phyloP scores from a whole-genome alignment of 2,113 vertebrate genomes.

The Suricata suricatta region DNA sequence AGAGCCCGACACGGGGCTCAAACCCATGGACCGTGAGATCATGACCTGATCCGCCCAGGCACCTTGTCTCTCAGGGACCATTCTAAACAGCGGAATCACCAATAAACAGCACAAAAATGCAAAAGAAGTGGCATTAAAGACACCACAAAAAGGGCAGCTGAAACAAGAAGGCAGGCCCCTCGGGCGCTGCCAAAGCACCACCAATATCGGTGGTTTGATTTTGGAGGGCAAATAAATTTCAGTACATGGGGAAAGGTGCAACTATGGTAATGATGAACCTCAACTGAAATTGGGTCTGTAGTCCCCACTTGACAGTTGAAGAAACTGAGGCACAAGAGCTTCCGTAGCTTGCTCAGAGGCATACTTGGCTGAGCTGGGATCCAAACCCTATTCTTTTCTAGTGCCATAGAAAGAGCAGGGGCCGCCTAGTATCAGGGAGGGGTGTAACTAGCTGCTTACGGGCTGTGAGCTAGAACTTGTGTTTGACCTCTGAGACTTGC shows the following conservation, averaged over 20 bases:
- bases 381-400: not conserved
- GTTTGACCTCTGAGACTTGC: not conserved
- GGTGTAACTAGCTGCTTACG: not conserved
- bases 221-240: not conserved
- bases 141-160: not conserved
- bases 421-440: not conserved
- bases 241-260: not conserved
- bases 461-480: not conserved
- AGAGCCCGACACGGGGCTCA: too few relatives aligned
- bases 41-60: too few relatives aligned
- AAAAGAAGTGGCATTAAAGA: not conserved
- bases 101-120: not conserved
- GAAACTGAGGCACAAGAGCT: not conserved
- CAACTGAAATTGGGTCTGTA: not conserved
- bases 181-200: fast-evolving
- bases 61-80: too few relatives aligned
- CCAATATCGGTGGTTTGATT: not conserved
- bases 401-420: not conserved
- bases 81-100: not conserved
- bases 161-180: not conserved
- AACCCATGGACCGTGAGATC: too few relatives aligned
- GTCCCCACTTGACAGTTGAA: not conserved
- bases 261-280: not conserved
- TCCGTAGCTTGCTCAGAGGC: not conserved
- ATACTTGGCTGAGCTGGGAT: not conserved